Evolutionary conservation across 2,888 invertebrate species (phyloP), one percentile per base, ranked within the genome.

Genomic region (Lycia hirtaria): DNA sequence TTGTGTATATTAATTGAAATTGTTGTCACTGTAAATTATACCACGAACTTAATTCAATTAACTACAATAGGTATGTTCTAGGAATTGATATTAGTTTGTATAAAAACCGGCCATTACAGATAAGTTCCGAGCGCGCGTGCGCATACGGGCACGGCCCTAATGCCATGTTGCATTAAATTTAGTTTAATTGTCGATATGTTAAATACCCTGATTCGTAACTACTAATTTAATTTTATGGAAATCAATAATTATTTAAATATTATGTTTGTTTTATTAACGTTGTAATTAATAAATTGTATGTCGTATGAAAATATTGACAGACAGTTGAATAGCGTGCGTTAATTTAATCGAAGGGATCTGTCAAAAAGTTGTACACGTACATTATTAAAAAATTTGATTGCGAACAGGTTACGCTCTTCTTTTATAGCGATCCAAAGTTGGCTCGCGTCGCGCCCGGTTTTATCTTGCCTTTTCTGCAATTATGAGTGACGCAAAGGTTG

Each of bases 61-160:
- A 51, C 41, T 24, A 24, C 22, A 10, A 4, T 30, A 49, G 9
- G 22, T 28, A 26, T 3, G 15, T 56, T 56, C 43, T 22, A 22
- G 14, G 56, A 49, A 56, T 24, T 2, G n/a, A 44, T 20, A 32
- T 40, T 38, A 41, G 28, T 24, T 33, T 7, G 22, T 38, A 37
- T 19, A 37, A 48, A 54, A 56, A 47, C 45, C 38, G 47, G 38
- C 22, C 41, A 35, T 44, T 47, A 17, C 5, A 38, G 35, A 56
- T 44, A 37, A 22, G 50, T 45, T 56, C 56, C 14, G 7, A 56
- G 56, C 50, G n/a, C 50, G 30, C 35, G 37, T 35, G 32, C 35
- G 26, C 20, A 30, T 49, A 17, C 43, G 55, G 43, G 41, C 24
- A 10, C 22, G 19, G 17, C 19, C 26, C 12, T 44, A 32, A 45